These are phyloP conservation scores for Conistra vaccinii DNA, from an alignment of 2,888 invertebrate genomes.

Conservation along the genomic window DNA sequence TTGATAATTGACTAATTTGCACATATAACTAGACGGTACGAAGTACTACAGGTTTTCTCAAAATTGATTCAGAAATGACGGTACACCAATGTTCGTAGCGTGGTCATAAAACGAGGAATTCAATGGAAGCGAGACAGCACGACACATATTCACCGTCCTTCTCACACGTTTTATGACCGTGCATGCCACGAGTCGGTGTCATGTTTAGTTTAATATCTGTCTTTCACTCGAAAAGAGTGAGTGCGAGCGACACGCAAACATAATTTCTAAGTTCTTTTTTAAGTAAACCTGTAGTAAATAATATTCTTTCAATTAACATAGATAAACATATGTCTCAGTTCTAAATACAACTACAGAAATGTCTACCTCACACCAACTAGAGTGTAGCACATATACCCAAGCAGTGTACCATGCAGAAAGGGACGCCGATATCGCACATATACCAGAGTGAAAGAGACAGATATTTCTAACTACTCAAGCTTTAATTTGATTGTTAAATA, in stretches of 20 bases:
- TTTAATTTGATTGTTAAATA: slow-evolving; percentile 48
- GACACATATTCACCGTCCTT: not conserved
- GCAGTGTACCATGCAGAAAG: slow-evolving; percentile 80
- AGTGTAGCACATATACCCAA: slow-evolving; percentile 80
- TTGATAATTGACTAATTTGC: slow-evolving; percentile 19
- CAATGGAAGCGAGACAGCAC: not conserved
- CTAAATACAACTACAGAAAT: slow-evolving; percentile 50
- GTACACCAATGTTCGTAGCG: too few relatives aligned
- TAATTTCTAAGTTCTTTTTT: not conserved
- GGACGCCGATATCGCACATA: slow-evolving; percentile 67
- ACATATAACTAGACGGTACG: slow-evolving; percentile 38
- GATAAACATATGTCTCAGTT: slow-evolving; percentile 56
- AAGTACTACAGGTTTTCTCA: slow-evolving; percentile 28
- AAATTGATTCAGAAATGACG: slow-evolving; percentile 10
- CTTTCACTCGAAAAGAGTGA: not conserved
- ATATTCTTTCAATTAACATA: slow-evolving; percentile 30
- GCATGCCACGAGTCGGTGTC: not conserved
- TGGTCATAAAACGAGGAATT: not conserved
- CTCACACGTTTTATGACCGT: not conserved
- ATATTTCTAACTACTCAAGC: slow-evolving; percentile 73
- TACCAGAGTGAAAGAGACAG: slow-evolving; percentile 71
- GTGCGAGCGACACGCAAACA: not conserved
- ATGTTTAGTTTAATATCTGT: not conserved
- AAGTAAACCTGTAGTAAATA: slow-evolving; percentile 31
- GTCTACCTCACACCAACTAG: slow-evolving; percentile 64